These are phyloP conservation scores for Trissoscelio sp. DNA, from an alignment of 2,888 invertebrate species.

Conservation along the genomic window DNA sequence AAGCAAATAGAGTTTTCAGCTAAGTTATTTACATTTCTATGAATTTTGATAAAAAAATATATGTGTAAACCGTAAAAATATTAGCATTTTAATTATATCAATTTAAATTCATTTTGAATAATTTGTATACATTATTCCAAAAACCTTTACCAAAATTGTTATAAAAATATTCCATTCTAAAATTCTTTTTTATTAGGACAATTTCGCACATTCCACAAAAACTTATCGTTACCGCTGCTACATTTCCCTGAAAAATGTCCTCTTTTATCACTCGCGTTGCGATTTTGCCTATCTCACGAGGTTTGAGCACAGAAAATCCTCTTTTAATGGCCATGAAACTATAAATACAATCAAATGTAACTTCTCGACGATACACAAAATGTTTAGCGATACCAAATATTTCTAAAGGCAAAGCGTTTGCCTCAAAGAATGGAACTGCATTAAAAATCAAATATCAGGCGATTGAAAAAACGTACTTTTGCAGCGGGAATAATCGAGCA, in stretches of 20 bases:
- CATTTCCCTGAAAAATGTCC: background rate
- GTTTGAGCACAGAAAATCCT: background rate
- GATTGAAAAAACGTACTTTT: background rate
- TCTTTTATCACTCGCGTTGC: background rate
- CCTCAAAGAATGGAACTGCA: background rate
- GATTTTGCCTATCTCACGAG: background rate
- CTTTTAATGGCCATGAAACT: background rate
- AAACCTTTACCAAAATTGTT: background rate
- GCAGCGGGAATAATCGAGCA: slow-evolving; percentile 21
- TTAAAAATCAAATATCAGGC: background rate
- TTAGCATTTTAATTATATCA: too few relatives aligned
- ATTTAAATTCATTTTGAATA: too few relatives aligned
- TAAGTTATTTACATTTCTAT: too few relatives aligned
- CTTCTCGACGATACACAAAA: background rate
- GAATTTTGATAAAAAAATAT: too few relatives aligned
- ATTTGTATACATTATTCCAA: background rate
- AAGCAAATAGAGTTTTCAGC: too few relatives aligned
- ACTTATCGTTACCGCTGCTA: background rate
- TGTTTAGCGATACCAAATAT: background rate
- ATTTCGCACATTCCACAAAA: background rate
- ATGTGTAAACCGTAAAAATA: too few relatives aligned
- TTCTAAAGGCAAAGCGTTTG: background rate
- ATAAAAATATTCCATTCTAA: background rate
- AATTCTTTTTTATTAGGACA: background rate
- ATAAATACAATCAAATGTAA: background rate